Percentiles rank a stretch among this genome's conserved stretches.
Conservation (phyloP, 2,797 vertebrate species). For the Esox masquinongy region DNA sequence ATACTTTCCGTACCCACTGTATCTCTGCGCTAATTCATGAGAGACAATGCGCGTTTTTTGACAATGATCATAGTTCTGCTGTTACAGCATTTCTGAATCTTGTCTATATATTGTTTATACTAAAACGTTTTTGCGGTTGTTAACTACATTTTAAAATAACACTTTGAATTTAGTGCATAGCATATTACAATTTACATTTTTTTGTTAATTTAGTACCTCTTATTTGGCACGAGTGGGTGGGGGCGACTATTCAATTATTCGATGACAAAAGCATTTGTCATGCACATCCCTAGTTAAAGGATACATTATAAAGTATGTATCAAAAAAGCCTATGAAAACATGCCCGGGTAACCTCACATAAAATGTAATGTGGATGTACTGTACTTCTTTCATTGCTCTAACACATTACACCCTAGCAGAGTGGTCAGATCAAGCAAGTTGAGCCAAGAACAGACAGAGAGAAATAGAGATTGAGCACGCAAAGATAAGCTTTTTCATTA, state of each 20-base stretch:
- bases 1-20: no score
- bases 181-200: no score
- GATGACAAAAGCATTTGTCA: background rate
- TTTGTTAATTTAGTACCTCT: no score
- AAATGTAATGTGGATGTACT: background rate
- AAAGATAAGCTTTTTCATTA: slow-evolving; percentile 66
- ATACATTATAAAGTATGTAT: background rate
- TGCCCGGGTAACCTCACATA: background rate
- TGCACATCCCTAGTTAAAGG: background rate
- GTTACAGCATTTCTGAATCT: no score
- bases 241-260: no score
- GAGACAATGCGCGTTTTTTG: no score
- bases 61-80: no score
- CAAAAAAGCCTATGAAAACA: background rate
- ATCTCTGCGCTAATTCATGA: no score
- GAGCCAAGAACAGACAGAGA: slow-evolving; percentile 26
- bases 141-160: no score
- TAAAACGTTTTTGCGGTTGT: no score
- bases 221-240: background rate
- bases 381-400: background rate
- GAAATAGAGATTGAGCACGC: slow-evolving; percentile 59
- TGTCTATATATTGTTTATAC: no score
- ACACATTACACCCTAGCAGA: background rate
- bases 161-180: no score
- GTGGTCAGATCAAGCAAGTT: background rate